Evolutionary conservation across 2,797 vertebrate species (phyloP), one percentile per base, ranked within the genome.

Genomic region (Neostethus bicornis): DNA sequence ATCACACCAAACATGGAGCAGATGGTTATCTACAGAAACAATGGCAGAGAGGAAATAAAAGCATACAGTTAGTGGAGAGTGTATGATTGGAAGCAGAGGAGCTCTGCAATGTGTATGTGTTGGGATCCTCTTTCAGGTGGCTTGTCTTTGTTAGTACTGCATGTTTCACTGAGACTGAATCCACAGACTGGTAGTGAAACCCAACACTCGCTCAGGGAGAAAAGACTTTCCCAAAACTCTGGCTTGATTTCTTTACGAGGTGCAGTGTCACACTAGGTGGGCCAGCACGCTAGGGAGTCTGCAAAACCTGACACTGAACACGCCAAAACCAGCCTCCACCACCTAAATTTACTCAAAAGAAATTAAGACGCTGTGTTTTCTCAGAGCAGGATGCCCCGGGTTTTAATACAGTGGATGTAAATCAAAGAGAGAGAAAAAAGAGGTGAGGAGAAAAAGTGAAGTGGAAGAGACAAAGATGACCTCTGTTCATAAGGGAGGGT

Each of bases 181-280:
- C 81, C 71, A 72, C 81, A 84, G 77, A 76, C 74, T 59, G 51
- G 73, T 39, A 75, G 86, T 90, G 87, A 90, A 92, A 91, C 71
- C 58, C 63, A 85, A 92, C 83, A 87, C 87, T 81, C 70, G 16
- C 81, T 74, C 14, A 0, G 76, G 79, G 74, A 77, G 66, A 70
- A 81, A 75, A 76, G 61, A 81, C 61, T 73, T 75, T 72, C 41
- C 78, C 79, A 61, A 84, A 87, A 80, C 65, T 67, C 53, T 0
- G 47, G 63, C 79, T 81, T 76, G 84, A 87, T 85, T 85, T 84
- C 76, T 92, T 91, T 89, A 92, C 56, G 85, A 90, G 87, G 86
- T 83, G 85, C 80, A 79, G 75, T 74, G 81, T 88, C 83, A 77
- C 82, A 69, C 80, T 87, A 86, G 88, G 90, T 90, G 90, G 89